These are phyloP conservation scores for Diabrotica virgifera DNA, from an alignment of 1,140 invertebrate genomes.

Conservation along the genomic window DNA sequence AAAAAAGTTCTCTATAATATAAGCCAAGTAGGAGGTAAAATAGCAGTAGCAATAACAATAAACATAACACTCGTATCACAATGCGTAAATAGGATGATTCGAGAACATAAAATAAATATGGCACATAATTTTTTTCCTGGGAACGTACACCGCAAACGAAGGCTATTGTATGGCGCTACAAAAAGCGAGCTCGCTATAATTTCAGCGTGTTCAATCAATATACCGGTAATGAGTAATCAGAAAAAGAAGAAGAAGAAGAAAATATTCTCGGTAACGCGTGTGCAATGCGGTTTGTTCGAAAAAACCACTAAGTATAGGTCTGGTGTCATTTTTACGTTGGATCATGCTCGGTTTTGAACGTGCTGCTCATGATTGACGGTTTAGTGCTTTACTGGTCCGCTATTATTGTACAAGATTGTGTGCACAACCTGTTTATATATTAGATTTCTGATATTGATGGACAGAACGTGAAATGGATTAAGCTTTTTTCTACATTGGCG, in stretches of 20 bases:
- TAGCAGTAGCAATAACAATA: constrained; percentile 18
- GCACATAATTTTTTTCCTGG: constrained; percentile 18
- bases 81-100: neutral
- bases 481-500: neutral
- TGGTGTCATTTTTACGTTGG: constrained; percentile 27
- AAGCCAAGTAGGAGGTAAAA: constrained; percentile 18
- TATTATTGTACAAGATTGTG: constrained; percentile 22
- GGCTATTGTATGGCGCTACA: constrained; percentile 25
- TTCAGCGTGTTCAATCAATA: constrained; percentile 32
- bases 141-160: constrained; percentile 20
- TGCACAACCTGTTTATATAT: constrained; percentile 28
- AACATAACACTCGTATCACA: constrained; percentile 21
- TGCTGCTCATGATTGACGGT: constrained; percentile 13
- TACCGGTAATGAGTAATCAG: constrained; percentile 23
- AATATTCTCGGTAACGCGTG: constrained; percentile 29
- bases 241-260: constrained; percentile 15
- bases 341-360: neutral
- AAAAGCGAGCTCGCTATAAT: constrained; percentile 25
- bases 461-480: constrained; percentile 28
- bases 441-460: constrained; percentile 30
- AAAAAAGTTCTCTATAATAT: constrained; percentile 9
- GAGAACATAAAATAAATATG: constrained; percentile 15
- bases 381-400: constrained; percentile 12
- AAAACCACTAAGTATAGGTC: constrained; percentile 28
- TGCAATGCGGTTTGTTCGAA: constrained; percentile 28